phyloP scores from a whole-genome alignment of 2,113 vertebrate species.

The Diadophis punctatus region DNA sequence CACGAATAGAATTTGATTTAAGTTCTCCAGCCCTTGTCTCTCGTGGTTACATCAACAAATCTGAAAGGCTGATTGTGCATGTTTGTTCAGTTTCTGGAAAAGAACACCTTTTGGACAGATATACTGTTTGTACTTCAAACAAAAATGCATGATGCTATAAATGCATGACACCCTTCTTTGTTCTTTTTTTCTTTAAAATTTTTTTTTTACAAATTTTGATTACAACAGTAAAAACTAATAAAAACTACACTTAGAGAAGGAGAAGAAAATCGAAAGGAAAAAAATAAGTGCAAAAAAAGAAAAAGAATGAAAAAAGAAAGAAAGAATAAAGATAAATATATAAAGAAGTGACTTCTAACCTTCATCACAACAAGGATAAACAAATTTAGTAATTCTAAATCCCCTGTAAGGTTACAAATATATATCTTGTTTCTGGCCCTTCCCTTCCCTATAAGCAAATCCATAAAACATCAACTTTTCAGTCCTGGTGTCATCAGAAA shows the following conservation, averaged over 20 bases:
- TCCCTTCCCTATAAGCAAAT: background rate
- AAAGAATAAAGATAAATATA: background rate
- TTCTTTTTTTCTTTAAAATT: background rate
- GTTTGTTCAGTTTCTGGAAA: slow-evolving; percentile 8
- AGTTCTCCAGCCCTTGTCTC: background rate
- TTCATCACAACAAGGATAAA: background rate
- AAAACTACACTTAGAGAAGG: background rate
- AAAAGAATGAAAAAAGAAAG: background rate
- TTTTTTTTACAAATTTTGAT: background rate
- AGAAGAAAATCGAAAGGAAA: background rate
- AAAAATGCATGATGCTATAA: background rate
- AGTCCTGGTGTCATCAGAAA: background rate
- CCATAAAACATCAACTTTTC: background rate
- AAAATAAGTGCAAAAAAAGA: background rate
- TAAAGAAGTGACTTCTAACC: background rate
- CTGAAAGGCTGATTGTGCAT: background rate
- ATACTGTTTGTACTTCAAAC: background rate
- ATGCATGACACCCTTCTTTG: background rate
- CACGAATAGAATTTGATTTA: background rate
- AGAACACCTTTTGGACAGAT: slow-evolving; percentile 3
- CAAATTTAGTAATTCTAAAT: background rate
- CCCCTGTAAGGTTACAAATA: background rate
- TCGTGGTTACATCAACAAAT: background rate
- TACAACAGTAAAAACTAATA: background rate
- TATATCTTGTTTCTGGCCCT: background rate